Evolutionary conservation across 30 jellyfish, hydroid and myxozoan species (phyloP).

Genomic region (Pelagia noctiluca): DNA sequence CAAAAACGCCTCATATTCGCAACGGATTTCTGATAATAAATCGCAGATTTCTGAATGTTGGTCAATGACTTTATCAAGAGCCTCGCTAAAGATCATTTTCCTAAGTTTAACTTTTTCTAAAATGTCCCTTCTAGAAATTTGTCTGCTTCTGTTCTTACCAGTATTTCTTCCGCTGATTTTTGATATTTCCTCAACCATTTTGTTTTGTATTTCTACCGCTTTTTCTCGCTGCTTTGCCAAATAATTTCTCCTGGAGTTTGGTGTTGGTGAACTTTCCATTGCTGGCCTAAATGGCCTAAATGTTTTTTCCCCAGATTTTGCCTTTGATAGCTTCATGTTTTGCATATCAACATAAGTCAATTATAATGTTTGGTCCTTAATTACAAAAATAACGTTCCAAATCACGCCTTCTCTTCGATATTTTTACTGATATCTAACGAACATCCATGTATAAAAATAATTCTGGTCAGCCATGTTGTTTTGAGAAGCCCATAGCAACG

Average conservation of each 20-base stretch:
- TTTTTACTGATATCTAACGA: too few relatives aligned
- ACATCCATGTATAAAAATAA: too few relatives aligned
- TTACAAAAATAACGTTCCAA: too few relatives aligned
- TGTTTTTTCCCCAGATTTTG: too few relatives aligned
- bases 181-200: not conserved
- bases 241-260: not conserved
- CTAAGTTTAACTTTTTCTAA: conserved; percentile 36
- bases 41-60: conserved; percentile 6
- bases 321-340: too few relatives aligned
- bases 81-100: conserved; percentile 29
- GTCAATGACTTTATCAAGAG: conserved; percentile 28
- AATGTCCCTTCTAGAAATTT: not conserved
- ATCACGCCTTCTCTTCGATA: too few relatives aligned
- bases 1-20: conserved; percentile 65
- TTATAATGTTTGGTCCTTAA: too few relatives aligned
- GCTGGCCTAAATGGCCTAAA: too few relatives aligned
- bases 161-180: not conserved
- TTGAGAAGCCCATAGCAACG: too few relatives aligned
- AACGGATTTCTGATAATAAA: conserved; percentile 26
- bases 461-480: too few relatives aligned
- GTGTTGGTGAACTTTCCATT: too few relatives aligned
- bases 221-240: not conserved
- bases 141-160: not conserved
- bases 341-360: too few relatives aligned
- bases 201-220: not conserved